Conservation (phyloP, 2,113 vertebrate species). For the Echinops telfairi region DNA sequence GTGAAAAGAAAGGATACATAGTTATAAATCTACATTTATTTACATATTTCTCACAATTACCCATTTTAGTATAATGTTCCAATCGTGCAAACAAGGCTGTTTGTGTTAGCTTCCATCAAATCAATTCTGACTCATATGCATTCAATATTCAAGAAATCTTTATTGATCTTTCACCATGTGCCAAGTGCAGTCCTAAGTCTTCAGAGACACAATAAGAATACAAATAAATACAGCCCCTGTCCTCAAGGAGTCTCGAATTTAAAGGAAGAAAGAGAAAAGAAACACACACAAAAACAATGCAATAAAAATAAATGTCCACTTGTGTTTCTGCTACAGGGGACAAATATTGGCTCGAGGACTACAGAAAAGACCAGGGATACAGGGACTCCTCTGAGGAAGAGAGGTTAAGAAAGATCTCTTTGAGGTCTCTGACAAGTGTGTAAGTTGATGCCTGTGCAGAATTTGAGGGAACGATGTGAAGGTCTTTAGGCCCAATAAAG, state of each 20-base stretch:
- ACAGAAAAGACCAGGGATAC: not conserved
- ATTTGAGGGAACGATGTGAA: not conserved
- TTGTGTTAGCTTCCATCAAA: too few relatives aligned
- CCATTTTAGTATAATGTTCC: not conserved
- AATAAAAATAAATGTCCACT: not conserved
- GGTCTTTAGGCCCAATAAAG: not conserved
- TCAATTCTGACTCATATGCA: not conserved
- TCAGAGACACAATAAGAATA: not conserved
- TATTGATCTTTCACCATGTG: not conserved
- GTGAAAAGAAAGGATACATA: not conserved
- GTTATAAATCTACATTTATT: not conserved
- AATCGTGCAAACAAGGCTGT: not conserved
- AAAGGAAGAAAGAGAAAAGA: not conserved
- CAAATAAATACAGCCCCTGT: not conserved
- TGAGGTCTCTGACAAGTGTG: not conserved
- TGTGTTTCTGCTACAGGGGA: not conserved
- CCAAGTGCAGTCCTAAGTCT: not conserved
- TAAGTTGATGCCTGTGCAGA: not conserved
- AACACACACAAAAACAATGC: conserved; percentile 18
- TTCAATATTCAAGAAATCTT: conserved; percentile 50
- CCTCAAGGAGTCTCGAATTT: not conserved
- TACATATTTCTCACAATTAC: not conserved
- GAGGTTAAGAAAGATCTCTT: not conserved
- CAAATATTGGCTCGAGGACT: not conserved
- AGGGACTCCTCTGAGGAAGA: not conserved